Base-by-base conservation (phyloP, 2,888 invertebrate species). In the Sylvicola cinctus region DNA sequence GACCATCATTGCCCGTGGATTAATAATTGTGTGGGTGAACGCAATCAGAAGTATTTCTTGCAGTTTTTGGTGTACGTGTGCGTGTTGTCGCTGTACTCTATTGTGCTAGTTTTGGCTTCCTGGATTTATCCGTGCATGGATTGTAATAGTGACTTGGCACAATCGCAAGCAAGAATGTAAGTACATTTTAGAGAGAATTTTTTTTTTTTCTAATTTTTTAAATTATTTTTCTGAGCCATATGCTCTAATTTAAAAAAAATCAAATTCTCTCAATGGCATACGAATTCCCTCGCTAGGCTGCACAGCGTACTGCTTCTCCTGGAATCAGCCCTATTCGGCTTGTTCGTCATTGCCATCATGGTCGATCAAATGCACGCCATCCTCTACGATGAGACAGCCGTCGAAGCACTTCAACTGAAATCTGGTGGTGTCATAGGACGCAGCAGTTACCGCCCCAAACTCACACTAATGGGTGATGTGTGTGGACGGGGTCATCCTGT, bases 1-100 rank as follows among this genome's bases (percentile, higher is more conserved):
- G 57, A 57, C 37, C 85, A 88, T 55, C 85, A 87, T 54, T 81
- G 80, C 58, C 79, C 83, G 4, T 84, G 83, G 83, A 85, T 88
- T 32, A 90, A 90, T 54, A 90, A 90, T 55, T 88, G 88, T 55
- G 84, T 88, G 4, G 88, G 87, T 30, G 87, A 88, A 58, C 70
- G 71, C 47, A 88, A 90, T 63, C 87, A 88, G 60, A 87, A 85
- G 54, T 87, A 78, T 60, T 88, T 88, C 57, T 68, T 88, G 42
- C 80, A 88, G 50, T 88, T 88, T 62, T 63, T 84, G 40, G 63
- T 83, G 29, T 85, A 80, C 52, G 80, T 80, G 38, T 79, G 75
- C 36, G 55, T 67, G 31, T 53, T 75, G 39, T 63, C 71, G 3
- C 43, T 65, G 1, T 78, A 80, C 51, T 71, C 78, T 7, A 65